Conservation (phyloP, 2,888 invertebrate species). For the Drosophila birchii region DNA sequence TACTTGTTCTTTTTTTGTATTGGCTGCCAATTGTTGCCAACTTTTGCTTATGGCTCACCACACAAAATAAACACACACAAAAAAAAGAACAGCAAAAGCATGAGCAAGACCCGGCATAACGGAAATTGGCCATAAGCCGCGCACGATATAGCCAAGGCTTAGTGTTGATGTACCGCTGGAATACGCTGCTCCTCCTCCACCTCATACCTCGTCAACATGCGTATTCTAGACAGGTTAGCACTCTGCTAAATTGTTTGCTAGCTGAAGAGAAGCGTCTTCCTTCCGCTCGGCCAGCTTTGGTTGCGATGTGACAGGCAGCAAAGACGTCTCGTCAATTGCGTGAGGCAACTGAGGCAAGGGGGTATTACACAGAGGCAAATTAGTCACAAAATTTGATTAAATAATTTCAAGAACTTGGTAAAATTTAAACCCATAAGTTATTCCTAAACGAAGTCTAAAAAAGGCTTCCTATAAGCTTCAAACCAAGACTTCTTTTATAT, state of each 20-base stretch:
- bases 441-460: too few relatives aligned
- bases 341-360: slow-evolving; percentile 3
- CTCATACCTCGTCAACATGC: background rate
- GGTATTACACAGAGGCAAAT: background rate
- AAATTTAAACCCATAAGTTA: too few relatives aligned
- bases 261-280: slow-evolving; percentile 42
- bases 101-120: slow-evolving; percentile 41
- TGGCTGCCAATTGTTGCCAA: slow-evolving; percentile 28
- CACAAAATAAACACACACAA: slow-evolving; percentile 2
- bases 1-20: slow-evolving; percentile 12
- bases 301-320: slow-evolving; percentile 39
- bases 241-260: slow-evolving; percentile 70
- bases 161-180: slow-evolving; percentile 30
- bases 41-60: slow-evolving; percentile 30
- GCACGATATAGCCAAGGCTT: slow-evolving; percentile 66
- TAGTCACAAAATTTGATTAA: background rate
- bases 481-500: background rate
- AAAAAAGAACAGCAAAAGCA: background rate
- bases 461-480: too few relatives aligned
- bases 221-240: slow-evolving; percentile 46
- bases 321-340: slow-evolving; percentile 39
- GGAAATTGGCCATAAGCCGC: slow-evolving; percentile 76
- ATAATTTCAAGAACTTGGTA: background rate
- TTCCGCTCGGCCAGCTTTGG: slow-evolving; percentile 44
- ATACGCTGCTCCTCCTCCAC: background rate